Percentiles rank a stretch among this genome's conserved stretches.
Conservation (phyloP, 2,888 invertebrate genomes). For the Melinaea menophilus region DNA sequence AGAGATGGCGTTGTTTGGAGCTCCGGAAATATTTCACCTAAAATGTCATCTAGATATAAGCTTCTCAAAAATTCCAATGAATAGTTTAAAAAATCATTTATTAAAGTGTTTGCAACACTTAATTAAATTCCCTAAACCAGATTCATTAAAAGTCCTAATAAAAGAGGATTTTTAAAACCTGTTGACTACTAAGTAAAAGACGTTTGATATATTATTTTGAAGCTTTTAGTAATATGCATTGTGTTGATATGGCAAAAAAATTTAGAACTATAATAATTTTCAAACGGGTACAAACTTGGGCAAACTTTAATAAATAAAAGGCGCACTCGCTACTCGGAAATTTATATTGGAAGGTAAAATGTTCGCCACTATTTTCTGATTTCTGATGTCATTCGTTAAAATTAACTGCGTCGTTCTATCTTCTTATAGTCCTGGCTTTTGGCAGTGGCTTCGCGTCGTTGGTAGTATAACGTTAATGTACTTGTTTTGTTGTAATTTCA, state of each 20-base stretch:
- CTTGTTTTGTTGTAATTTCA: slow-evolving; percentile 24
- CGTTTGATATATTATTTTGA: background rate
- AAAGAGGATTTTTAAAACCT: background rate
- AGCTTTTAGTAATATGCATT: background rate
- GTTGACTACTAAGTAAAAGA: slow-evolving; percentile 1
- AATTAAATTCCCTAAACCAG: too few relatives aligned
- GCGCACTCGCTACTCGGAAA: slow-evolving; percentile 20
- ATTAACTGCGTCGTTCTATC: slow-evolving; percentile 28
- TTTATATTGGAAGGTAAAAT: slow-evolving; percentile 28
- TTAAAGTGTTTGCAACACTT: background rate
- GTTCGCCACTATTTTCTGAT: slow-evolving; percentile 25
- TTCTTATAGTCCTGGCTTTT: slow-evolving; percentile 23
- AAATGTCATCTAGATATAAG: background rate
- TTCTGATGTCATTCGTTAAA: slow-evolving; percentile 24
- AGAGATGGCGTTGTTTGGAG: slow-evolving; percentile 52
- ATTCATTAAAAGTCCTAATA: too few relatives aligned
- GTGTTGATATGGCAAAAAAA: slow-evolving; percentile 9
- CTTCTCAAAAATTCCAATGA: background rate
- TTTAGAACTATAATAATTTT: slow-evolving; percentile 18
- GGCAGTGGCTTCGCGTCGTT: slow-evolving; percentile 18
- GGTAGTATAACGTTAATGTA: slow-evolving; percentile 19
- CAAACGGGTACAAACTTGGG: slow-evolving; percentile 16
- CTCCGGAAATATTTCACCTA: slow-evolving; percentile 70
- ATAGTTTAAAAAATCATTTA: background rate
- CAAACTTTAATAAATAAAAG: slow-evolving; percentile 29